Evolutionary conservation across 2,113 vertebrate species (phyloP).

Genomic region (Gopherus evgoodei): DNA sequence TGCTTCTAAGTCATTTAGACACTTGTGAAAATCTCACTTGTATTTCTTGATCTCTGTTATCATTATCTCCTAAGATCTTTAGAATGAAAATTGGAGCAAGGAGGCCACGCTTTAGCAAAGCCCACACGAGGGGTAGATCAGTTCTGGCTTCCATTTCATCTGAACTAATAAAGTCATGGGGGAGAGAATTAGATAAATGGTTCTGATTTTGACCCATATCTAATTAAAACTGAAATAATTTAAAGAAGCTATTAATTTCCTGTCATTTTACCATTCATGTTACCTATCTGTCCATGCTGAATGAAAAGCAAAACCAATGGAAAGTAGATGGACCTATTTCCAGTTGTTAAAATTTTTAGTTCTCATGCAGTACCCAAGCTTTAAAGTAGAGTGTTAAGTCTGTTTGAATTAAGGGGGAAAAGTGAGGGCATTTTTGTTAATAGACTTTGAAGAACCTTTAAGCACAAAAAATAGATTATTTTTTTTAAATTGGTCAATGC

Average conservation of each 20-base stretch:
- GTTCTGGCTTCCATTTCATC: not conserved
- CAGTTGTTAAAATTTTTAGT: not conserved
- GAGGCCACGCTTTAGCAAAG: not conserved
- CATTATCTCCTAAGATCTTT: not conserved
- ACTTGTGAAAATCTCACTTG: not conserved
- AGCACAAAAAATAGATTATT: not conserved
- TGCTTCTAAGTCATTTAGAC: not conserved
- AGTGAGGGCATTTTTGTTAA: conserved; percentile 28
- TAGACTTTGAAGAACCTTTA: not conserved
- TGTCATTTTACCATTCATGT: not conserved
- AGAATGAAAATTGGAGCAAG: not conserved
- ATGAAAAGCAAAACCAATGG: not conserved
- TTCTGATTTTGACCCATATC: not conserved
- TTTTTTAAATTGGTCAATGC: conserved; percentile 1
- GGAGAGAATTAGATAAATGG: accelerated
- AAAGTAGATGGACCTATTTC: conserved; percentile 16
- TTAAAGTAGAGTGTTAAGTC: not conserved
- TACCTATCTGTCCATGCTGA: not conserved
- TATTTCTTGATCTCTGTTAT: not conserved
- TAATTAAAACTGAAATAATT: accelerated
- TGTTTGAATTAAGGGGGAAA: not conserved
- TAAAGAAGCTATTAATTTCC: not conserved
- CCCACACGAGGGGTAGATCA: not conserved
- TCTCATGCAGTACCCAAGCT: not conserved
- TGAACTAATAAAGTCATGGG: not conserved